A percentile compares a stretch with the other conserved stretches of the same genome.
These are phyloP conservation scores for Gasterosteus aculeatus DNA, from an alignment of 2,113 vertebrate species.

Conservation along the genomic window DNA sequence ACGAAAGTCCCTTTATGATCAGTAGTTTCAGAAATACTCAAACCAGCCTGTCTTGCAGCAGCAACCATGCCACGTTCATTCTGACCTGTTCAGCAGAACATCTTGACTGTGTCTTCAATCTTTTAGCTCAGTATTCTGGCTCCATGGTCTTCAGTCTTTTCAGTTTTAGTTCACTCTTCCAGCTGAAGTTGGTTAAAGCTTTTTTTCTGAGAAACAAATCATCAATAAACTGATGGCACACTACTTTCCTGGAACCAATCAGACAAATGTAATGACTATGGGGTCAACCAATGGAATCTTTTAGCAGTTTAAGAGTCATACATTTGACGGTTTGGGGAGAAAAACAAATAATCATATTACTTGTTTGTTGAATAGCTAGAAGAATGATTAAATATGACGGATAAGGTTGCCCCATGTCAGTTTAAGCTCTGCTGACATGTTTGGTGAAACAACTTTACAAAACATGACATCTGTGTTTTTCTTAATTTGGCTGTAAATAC, in stretches of 20 bases:
- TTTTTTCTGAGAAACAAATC: not conserved
- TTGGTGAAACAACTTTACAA: too few species aligned
- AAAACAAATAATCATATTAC: not conserved
- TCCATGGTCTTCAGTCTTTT: not conserved
- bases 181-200: not conserved
- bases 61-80: not conserved
- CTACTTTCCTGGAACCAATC: not conserved
- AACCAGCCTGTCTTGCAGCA: not conserved
- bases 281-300: not conserved
- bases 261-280: not conserved
- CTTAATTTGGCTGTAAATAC: not conserved
- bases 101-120: not conserved
- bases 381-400: not conserved
- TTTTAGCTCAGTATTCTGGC: not conserved
- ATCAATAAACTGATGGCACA: not conserved
- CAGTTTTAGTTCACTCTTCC: not conserved
- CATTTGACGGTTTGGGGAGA: not conserved
- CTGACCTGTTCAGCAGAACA: too few species aligned
- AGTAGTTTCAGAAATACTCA: not conserved
- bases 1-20: not conserved
- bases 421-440: not conserved
- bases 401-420: not conserved
- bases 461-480: not conserved
- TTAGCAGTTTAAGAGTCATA: not conserved
- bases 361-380: not conserved